These are phyloP conservation scores for Synergus gifuensis DNA, from an alignment of 2,888 invertebrate species.

Conservation along the genomic window DNA sequence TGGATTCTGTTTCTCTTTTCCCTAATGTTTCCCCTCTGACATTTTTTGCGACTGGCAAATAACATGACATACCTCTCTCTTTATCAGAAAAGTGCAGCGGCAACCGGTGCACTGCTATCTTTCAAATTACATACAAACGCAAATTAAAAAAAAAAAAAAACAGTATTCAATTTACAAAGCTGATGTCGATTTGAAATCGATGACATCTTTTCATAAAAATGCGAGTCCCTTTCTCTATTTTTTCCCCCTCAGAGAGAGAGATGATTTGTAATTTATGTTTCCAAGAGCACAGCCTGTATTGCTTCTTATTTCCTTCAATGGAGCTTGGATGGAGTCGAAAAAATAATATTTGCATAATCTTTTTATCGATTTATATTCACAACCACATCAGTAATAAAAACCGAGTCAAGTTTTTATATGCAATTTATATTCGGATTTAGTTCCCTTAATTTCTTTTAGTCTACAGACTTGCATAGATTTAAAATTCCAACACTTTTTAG, in stretches of 20 bases:
- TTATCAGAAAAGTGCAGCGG: slow-evolving; percentile 37
- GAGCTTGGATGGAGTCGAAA: slow-evolving; percentile 14
- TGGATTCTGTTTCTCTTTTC: slow-evolving; percentile 48
- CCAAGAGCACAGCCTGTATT: not conserved
- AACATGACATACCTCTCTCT: slow-evolving; percentile 58
- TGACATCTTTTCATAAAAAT: not conserved
- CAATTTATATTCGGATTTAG: not conserved
- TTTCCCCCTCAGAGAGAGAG: not conserved
- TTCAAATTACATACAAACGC: not conserved
- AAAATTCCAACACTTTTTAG: not conserved
- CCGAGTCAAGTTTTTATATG: slow-evolving; percentile 9
- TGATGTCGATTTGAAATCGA: not conserved
- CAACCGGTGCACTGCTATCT: slow-evolving; percentile 39
- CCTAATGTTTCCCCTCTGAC: slow-evolving; percentile 52
- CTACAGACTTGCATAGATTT: not conserved
- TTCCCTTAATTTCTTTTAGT: not conserved
- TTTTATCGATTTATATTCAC: slow-evolving; percentile 21
- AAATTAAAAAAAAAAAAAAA: not conserved
- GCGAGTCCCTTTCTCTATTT: not conserved
- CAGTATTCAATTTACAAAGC: slow-evolving; percentile 5
- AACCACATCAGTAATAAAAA: not conserved
- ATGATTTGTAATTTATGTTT: slow-evolving; percentile 1
- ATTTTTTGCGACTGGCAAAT: slow-evolving; percentile 57
- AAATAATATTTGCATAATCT: not conserved
- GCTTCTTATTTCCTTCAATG: slow-evolving; percentile 1